phyloP scores from a whole-genome alignment of 2,113 vertebrate species.

The Alaudala cheleensis region DNA sequence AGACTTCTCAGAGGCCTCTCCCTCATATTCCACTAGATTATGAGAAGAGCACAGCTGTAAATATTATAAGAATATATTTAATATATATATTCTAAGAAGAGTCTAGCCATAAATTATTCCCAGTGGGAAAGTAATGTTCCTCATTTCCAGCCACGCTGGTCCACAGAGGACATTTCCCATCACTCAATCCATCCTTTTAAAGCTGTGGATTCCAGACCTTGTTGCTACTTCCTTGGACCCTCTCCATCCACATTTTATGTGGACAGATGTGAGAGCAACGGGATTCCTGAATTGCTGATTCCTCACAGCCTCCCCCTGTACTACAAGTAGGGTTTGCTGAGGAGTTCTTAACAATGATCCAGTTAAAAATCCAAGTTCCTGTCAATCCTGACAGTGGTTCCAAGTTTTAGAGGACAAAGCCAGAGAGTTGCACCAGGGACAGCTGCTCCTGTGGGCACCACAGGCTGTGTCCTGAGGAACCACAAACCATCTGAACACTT shows the following conservation, averaged over 20 bases:
- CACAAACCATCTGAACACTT: not conserved
- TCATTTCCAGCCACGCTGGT: not conserved
- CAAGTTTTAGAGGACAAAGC: not conserved
- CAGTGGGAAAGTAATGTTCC: not conserved
- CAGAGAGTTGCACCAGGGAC: not conserved
- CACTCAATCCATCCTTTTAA: not conserved
- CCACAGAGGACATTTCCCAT: not conserved
- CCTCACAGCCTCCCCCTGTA: not conserved
- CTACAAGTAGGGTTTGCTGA: not conserved
- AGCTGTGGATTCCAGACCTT: not conserved
- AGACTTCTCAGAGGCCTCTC: not conserved
- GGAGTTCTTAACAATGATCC: not conserved
- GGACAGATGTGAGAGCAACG: fast-evolving
- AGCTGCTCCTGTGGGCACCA: not conserved
- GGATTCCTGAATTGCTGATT: not conserved
- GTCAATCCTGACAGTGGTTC: not conserved
- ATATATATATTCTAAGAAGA: not conserved
- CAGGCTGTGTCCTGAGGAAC: not conserved
- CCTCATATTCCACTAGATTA: not conserved
- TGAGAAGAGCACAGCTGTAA: not conserved
- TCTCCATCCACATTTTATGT: not conserved
- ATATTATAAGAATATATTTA: too few species aligned
- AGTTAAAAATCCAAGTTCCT: not conserved
- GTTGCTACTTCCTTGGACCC: not conserved
- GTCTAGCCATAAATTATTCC: not conserved